phyloP scores from a whole-genome alignment of 92 coral and sea anemone species.

The Parazoanthus darwini region DNA sequence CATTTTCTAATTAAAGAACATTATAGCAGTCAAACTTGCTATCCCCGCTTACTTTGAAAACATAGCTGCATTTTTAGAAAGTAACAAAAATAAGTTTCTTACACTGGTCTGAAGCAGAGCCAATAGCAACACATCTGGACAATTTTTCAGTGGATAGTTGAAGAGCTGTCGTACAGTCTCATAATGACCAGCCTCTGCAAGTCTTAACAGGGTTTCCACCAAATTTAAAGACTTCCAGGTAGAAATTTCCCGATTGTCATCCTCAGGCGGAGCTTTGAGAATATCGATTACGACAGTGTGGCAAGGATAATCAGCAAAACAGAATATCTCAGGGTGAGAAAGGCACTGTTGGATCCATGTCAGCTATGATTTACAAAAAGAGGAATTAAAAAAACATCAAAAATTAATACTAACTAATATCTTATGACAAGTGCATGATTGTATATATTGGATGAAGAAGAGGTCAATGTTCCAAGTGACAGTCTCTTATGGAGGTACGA shows the following conservation, averaged over 20 bases:
- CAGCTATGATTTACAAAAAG: conserved; percentile 45
- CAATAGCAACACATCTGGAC: conserved; percentile 90
- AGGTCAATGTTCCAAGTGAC: not conserved
- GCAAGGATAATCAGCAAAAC: conserved; percentile 93
- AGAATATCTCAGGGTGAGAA: conserved; percentile 84
- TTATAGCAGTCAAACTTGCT: no score
- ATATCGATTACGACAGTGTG: conserved; percentile 88
- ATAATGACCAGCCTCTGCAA: conserved; percentile 97
- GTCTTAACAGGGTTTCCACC: conserved; percentile 79
- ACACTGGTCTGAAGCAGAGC: conserved; percentile 96
- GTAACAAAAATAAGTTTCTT: not conserved
- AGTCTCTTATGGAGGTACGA: no score
- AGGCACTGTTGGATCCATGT: conserved; percentile 93
- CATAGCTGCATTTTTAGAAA: no score
- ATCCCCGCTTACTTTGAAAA: no score
- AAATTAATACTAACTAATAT: not conserved
- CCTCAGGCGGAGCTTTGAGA: conserved; percentile 93
- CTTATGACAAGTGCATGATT: not conserved
- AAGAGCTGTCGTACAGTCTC: conserved; percentile 82
- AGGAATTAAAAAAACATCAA: not conserved
- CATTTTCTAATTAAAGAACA: no score
- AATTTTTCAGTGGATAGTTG: conserved; percentile 84
- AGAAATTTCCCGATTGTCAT: conserved; percentile 84
- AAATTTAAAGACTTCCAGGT: conserved; percentile 96
- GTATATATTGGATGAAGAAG: not conserved